Evolutionary conservation across 1,140 invertebrate genomes (phyloP).

Genomic region (Pseudomyrmex cubaensis): DNA sequence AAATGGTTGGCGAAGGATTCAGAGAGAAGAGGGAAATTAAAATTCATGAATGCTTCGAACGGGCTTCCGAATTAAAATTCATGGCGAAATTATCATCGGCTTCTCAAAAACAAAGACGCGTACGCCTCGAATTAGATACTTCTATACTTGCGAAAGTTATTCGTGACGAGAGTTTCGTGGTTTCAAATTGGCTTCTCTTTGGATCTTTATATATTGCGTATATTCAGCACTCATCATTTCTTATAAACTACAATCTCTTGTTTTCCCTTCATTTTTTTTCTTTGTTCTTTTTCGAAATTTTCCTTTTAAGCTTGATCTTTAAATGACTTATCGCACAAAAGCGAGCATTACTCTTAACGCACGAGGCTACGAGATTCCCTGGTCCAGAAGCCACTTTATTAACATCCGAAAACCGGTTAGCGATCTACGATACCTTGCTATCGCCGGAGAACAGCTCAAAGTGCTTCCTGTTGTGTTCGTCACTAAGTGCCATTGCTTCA

Average conservation of each 20-base stretch:
- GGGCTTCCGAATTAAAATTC: conserved; percentile 77
- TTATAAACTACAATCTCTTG: not conserved
- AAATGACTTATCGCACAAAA: conserved; percentile 12
- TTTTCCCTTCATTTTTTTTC: not conserved
- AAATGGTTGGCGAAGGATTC: conserved; percentile 53
- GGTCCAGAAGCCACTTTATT: conserved; percentile 53
- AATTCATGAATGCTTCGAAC: conserved; percentile 78
- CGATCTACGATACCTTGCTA: conserved; percentile 45
- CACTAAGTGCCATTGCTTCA: conserved; percentile 43
- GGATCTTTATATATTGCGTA: not conserved
- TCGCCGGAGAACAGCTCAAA: conserved; percentile 34
- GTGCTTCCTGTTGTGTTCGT: conserved; percentile 43
- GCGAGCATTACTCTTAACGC: not conserved
- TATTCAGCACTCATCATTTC: not conserved
- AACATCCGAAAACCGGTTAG: conserved; percentile 58
- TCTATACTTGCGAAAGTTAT: conserved; percentile 66
- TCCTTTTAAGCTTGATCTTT: conserved; percentile 26
- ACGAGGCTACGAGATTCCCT: conserved; percentile 21
- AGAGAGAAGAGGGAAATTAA: conserved; percentile 75
- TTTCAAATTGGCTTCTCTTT: conserved; percentile 24
- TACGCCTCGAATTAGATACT: conserved; percentile 56
- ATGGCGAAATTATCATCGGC: conserved; percentile 74
- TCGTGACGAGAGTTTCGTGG: conserved; percentile 53
- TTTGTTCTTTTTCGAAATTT: not conserved
- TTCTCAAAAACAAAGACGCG: conserved; percentile 75